phyloP scores from a whole-genome alignment of 2,113 vertebrate genomes.

The Orcinus orca region DNA sequence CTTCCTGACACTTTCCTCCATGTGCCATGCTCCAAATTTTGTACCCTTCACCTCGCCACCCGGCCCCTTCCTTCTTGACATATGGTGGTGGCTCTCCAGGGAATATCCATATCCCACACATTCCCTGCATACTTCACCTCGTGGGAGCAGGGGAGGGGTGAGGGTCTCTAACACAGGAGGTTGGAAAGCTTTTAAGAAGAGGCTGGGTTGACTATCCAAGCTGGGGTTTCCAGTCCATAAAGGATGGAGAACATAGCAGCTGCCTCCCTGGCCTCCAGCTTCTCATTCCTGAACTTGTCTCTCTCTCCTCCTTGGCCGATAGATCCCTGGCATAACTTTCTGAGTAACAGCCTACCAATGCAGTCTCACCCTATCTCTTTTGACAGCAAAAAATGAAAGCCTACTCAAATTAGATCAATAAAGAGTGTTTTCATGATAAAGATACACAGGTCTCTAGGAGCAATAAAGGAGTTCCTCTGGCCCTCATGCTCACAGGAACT shows the following conservation, averaged over 20 bases:
- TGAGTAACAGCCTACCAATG: not conserved
- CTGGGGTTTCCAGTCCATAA: not conserved
- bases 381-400: not conserved
- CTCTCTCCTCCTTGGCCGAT: not conserved
- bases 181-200: not conserved
- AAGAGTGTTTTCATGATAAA: not conserved
- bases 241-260: not conserved
- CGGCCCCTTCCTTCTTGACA: not conserved
- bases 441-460: not conserved
- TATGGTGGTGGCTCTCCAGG: not conserved
- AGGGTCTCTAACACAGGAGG: too few species aligned
- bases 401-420: not conserved
- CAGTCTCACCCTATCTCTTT: not conserved
- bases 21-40: not conserved
- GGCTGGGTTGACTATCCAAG: not conserved
- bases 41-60: too few species aligned
- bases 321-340: not conserved
- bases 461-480: not conserved
- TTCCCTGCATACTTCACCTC: not conserved
- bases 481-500: not conserved
- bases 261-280: not conserved
- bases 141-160: fast-evolving
- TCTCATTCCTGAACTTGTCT: not conserved
- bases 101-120: not conserved
- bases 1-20: not conserved